A percentile compares a stretch with the other conserved stretches of the same genome.
These are phyloP conservation scores for Microcaecilia unicolor DNA, from an alignment of 2,797 vertebrate species.

Conservation along the genomic window DNA sequence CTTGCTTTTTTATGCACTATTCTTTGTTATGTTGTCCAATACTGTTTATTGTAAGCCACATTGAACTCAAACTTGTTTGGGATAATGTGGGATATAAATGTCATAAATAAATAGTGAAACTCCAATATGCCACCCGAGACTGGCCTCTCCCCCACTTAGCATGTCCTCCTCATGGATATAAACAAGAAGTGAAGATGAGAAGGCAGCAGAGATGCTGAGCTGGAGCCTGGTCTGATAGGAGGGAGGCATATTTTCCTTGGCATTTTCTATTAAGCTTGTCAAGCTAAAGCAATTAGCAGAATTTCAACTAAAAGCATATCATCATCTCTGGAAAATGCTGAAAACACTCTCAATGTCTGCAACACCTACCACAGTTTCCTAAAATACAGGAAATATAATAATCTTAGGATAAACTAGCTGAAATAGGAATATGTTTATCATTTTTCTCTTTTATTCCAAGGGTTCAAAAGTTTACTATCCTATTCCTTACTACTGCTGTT, in stretches of 20 bases:
- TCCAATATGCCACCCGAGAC: no score
- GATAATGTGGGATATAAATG: no score
- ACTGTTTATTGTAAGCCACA: no score
- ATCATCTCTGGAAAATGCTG: conserved; percentile 28
- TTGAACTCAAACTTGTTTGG: no score
- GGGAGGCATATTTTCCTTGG: conserved; percentile 15
- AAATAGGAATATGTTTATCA: not conserved
- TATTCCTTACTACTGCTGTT: no score
- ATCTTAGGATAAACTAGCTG: not conserved
- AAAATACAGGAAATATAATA: conserved; percentile 16
- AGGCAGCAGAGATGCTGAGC: conserved; percentile 9
- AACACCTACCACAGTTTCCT: conserved; percentile 31
- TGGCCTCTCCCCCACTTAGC: conserved; percentile 4
- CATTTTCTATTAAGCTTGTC: conserved; percentile 23
- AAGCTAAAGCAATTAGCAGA: conserved; percentile 19
- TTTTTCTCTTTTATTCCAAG: conserved; percentile 4
- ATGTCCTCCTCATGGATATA: conserved; percentile 10
- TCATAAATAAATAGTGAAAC: no score
- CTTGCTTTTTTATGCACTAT: no score
- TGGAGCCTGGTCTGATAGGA: conserved; percentile 12
- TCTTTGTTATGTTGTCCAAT: no score
- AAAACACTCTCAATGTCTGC: conserved; percentile 31
- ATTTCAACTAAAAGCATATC: conserved; percentile 20
- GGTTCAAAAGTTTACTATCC: conserved; percentile 15
- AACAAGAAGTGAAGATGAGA: conserved; percentile 5